A percentile compares a stretch with the other conserved stretches of the same genome.
These are phyloP conservation scores for Gila orcuttii DNA, from an alignment of 2,113 vertebrate species.

Conservation along the genomic window DNA sequence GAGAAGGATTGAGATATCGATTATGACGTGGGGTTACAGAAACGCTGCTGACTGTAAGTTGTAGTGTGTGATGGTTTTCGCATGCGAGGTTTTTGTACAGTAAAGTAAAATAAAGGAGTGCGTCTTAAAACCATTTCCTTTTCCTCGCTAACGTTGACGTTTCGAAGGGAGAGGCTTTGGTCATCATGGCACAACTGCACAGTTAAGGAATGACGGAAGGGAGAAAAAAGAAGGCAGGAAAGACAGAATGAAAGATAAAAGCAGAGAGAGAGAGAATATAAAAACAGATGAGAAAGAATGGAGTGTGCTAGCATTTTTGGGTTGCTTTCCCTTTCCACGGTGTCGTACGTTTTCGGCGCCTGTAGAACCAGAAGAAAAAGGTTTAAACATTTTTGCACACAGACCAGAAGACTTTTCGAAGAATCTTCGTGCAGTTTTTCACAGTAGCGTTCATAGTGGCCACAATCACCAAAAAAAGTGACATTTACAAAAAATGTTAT, in stretches of 20 bases:
- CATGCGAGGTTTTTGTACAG: constrained; percentile 56
- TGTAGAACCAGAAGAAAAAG: constrained; percentile 63
- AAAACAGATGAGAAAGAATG: constrained; percentile 61
- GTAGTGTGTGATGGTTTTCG: constrained; percentile 7
- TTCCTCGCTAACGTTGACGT: constrained; percentile 16
- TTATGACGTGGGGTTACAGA: constrained; percentile 3
- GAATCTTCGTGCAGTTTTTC: constrained; percentile 17
- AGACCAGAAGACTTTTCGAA: background rate
- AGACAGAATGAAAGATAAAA: constrained; percentile 24
- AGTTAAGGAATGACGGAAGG: constrained; percentile 75
- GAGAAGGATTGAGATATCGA: background rate
- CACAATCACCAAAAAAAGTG: background rate
- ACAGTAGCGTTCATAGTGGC: background rate
- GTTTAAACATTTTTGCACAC: constrained; percentile 17
- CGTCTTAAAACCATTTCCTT: constrained; percentile 36
- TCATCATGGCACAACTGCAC: constrained; percentile 73
- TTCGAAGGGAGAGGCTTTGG: constrained; percentile 41
- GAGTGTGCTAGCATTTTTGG: constrained; percentile 76
- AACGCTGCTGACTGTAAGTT: constrained; percentile 2
- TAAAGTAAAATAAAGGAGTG: constrained; percentile 37
- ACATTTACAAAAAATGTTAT: too few relatives aligned
- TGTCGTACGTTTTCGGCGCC: constrained; percentile 68
- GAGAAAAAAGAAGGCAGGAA: background rate
- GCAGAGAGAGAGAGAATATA: background rate
- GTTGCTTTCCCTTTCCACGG: constrained; percentile 72